phyloP scores from a whole-genome alignment of 92 coral and sea anemone genomes.

The Micromussa lordhowensis region DNA sequence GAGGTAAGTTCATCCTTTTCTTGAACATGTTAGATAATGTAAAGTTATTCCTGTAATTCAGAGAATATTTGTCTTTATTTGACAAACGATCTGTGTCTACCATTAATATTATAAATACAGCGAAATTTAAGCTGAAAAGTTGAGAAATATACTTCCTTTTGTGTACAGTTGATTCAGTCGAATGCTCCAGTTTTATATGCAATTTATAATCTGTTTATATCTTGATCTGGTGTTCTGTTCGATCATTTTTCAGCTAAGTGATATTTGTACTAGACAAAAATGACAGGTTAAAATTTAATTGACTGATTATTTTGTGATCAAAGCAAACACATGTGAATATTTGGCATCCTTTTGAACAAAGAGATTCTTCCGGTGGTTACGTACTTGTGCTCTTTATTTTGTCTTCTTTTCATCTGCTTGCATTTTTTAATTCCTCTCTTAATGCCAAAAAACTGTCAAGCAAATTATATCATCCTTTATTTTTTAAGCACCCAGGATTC shows the following conservation, averaged over 20 bases:
- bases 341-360: background rate
- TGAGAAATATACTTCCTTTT: background rate
- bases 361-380: background rate
- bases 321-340: background rate
- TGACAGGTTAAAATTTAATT: background rate
- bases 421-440: background rate
- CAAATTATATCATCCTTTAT: too few relatives aligned
- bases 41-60: background rate
- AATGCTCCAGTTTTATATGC: background rate
- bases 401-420: background rate
- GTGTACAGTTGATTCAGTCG: background rate
- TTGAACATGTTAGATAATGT: background rate
- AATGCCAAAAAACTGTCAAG: background rate
- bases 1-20: slow-evolving; percentile 13
- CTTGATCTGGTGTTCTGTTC: background rate
- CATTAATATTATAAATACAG: background rate
- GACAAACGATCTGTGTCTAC: background rate
- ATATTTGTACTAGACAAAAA: background rate
- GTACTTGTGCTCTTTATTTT: background rate
- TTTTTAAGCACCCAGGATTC: background rate
- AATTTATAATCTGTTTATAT: background rate
- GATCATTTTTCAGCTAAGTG: background rate
- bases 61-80: slow-evolving; percentile 3
- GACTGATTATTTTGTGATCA: background rate
- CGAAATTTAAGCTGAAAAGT: background rate